These are phyloP conservation scores for Nymphicus hollandicus DNA, from an alignment of 2,113 vertebrate species.

Conservation along the genomic window DNA sequence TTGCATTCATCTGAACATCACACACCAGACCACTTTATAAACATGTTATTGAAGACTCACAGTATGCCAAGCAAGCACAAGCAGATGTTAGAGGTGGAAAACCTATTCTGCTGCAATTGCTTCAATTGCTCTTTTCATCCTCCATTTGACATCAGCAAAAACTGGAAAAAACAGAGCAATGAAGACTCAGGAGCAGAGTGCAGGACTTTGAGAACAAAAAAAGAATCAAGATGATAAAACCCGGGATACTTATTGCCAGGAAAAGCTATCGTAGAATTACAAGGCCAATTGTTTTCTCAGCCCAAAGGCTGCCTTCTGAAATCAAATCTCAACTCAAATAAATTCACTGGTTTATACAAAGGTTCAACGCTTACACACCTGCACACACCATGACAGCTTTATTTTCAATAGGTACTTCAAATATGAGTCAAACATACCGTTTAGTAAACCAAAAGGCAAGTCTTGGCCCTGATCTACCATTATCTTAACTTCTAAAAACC, in stretches of 20 bases:
- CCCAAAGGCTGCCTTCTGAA: not conserved
- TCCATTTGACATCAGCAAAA: not conserved
- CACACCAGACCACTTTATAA: not conserved
- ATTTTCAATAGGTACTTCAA: not conserved
- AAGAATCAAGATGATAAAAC: not conserved
- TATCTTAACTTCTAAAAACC: not conserved
- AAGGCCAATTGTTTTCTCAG: not conserved
- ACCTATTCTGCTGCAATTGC: not conserved
- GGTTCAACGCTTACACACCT: not conserved
- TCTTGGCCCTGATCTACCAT: not conserved
- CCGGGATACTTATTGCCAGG: not conserved
- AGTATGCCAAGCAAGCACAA: not conserved
- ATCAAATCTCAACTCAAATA: constrained; percentile 1
- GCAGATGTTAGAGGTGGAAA: not conserved
- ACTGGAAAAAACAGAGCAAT: not conserved
- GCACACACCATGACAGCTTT: not conserved
- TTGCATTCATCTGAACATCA: not conserved
- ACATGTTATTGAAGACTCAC: constrained; percentile 4
- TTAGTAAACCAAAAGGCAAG: not conserved
- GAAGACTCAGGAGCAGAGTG: not conserved
- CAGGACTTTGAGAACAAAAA: not conserved
- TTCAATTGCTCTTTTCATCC: not conserved
- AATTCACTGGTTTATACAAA: not conserved
- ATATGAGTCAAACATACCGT: not conserved
- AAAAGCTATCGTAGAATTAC: not conserved